Evolutionary conservation across 2,797 vertebrate species (phyloP).

Genomic region (Acrossocheilus wenchowensis): DNA sequence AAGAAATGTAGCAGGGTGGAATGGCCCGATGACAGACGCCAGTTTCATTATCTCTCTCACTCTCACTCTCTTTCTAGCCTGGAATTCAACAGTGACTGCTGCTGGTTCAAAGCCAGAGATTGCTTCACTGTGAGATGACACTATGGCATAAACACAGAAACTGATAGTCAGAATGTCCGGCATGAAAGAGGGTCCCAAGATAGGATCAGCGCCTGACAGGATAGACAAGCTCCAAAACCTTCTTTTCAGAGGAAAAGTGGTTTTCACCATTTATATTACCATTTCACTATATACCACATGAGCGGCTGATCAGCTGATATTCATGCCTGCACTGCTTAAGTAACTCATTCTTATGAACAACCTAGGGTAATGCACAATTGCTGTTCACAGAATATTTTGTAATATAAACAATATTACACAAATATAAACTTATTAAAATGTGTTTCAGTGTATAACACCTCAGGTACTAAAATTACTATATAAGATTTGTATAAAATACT

Average conservation of each 20-base stretch:
- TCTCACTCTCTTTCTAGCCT: slow-evolving; percentile 55
- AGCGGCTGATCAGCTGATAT: background rate
- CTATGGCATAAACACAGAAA: slow-evolving; percentile 50
- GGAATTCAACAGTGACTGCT: slow-evolving; percentile 62
- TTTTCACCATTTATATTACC: background rate
- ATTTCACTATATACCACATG: background rate
- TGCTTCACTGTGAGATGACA: slow-evolving; percentile 28
- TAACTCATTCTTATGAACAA: background rate
- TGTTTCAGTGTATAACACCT: background rate
- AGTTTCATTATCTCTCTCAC: slow-evolving; percentile 61
- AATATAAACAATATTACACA: background rate
- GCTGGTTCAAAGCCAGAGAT: slow-evolving; percentile 37
- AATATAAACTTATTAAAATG: too few relatives aligned
- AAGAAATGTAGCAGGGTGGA: slow-evolving; percentile 45
- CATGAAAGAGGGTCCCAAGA: slow-evolving; percentile 14
- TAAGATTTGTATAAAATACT: too few relatives aligned
- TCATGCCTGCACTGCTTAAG: background rate
- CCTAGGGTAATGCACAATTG: background rate
- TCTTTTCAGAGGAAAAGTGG: background rate
- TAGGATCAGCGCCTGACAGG: background rate
- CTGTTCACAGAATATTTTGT: background rate
- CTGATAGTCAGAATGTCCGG: slow-evolving; percentile 25
- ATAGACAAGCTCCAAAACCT: background rate
- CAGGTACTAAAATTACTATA: too few relatives aligned
- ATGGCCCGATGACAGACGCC: slow-evolving; percentile 25